These are phyloP conservation scores for Hypomesus transpacificus DNA, from an alignment of 2,113 vertebrate species.

Conservation along the genomic window DNA sequence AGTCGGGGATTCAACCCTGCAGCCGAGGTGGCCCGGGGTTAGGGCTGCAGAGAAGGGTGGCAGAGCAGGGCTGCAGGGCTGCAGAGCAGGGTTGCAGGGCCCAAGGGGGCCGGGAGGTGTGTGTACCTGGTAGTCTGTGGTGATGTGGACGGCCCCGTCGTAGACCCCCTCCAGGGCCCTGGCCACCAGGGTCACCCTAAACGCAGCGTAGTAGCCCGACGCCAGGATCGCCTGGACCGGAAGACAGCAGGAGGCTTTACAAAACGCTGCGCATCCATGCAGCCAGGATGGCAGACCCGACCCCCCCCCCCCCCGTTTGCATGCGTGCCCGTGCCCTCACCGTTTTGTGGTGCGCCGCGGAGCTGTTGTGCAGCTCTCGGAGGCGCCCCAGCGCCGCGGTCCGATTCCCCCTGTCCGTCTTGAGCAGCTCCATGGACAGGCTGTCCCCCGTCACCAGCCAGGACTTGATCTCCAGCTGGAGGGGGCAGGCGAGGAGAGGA, in stretches of 20 bases:
- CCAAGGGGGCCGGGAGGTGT: neutral
- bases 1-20: too few species aligned
- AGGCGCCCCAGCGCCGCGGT: constrained; percentile 77
- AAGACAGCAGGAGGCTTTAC: too few species aligned
- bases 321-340: constrained; percentile 60
- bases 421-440: constrained; percentile 88
- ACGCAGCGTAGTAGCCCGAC: constrained; percentile 90
- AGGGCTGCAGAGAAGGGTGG: too few species aligned
- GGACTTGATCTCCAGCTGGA: constrained; percentile 90
- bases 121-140: constrained; percentile 93
- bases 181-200: constrained; percentile 87
- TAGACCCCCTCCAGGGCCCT: constrained; percentile 89
- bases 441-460: constrained; percentile 96
- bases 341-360: constrained; percentile 80
- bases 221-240: constrained; percentile 83
- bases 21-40: too few species aligned
- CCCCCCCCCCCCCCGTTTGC: too few species aligned
- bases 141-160: constrained; percentile 94
- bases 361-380: constrained; percentile 79
- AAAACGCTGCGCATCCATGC: too few species aligned
- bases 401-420: constrained; percentile 86
- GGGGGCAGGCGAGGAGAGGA: neutral
- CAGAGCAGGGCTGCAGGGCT: too few species aligned
- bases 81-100: too few species aligned
- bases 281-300: too few species aligned